Evolutionary conservation across 2,113 vertebrate species (phyloP).

Genomic region (Coptodon rendalli): DNA sequence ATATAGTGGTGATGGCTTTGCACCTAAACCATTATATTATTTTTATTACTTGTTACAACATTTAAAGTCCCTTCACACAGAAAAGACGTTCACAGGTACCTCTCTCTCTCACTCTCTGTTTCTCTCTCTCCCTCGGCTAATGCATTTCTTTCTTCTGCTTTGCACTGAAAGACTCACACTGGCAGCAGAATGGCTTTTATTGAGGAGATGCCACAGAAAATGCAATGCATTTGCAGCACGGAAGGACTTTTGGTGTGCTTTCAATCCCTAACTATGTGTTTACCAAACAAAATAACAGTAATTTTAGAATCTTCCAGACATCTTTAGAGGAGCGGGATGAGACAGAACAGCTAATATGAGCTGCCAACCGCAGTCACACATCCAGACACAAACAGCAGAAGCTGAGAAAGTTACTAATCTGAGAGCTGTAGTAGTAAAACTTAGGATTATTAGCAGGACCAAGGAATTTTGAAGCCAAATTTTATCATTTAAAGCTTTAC

Average conservation of each 20-base stretch:
- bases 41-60: neutral
- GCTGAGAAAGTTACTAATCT: neutral
- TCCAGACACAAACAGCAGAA: neutral
- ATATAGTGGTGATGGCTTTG: too few species aligned
- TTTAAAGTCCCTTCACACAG: neutral
- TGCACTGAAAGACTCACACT: neutral
- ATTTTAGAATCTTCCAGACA: neutral
- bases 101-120: too few species aligned
- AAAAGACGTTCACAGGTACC: neutral
- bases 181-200: neutral
- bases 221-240: neutral
- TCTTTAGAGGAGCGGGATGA: neutral
- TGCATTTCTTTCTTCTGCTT: neutral
- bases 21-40: neutral
- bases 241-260: neutral
- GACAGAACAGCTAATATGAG: neutral
- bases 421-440: neutral
- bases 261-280: neutral
- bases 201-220: neutral
- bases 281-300: neutral
- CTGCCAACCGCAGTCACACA: neutral
- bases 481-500: neutral
- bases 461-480: neutral
- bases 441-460: neutral
- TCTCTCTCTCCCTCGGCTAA: neutral